phyloP scores from a whole-genome alignment of 2,113 vertebrate species.

The Balaeniceps rex region DNA sequence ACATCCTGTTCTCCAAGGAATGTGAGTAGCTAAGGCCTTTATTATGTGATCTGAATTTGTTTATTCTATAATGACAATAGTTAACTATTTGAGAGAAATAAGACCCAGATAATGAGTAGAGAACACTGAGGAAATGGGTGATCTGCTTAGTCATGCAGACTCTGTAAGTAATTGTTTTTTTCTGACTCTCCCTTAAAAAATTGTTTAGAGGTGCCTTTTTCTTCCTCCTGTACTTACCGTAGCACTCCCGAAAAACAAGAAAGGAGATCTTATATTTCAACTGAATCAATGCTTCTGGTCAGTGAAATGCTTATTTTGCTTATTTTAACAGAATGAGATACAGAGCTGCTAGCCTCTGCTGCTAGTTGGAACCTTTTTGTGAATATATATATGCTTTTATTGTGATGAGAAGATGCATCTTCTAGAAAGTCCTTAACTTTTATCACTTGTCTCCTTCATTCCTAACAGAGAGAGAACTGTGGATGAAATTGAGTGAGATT shows the following conservation, averaged over 20 bases:
- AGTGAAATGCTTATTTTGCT: slow-evolving; percentile 21
- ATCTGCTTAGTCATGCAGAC: background rate
- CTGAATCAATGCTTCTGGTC: slow-evolving; percentile 3
- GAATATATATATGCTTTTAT: background rate
- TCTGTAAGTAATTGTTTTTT: background rate
- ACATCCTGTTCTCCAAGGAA: background rate
- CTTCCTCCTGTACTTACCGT: background rate
- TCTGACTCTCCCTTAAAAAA: background rate
- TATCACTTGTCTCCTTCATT: background rate
- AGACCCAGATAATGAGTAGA: background rate
- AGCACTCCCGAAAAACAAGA: background rate
- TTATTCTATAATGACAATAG: background rate
- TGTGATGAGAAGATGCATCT: background rate
- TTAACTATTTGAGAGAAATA: background rate
- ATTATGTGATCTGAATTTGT: background rate
- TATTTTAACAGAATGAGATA: background rate
- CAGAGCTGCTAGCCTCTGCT: background rate
- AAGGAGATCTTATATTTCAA: background rate
- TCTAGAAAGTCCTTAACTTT: background rate
- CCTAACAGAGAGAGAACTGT: background rate
- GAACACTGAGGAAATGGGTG: background rate
- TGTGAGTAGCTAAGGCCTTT: background rate
- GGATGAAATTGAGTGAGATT: background rate
- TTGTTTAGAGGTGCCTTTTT: background rate
- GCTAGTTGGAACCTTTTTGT: background rate